Conservation (phyloP, 2,888 invertebrate genomes). For the Geophilus truncorum region DNA sequence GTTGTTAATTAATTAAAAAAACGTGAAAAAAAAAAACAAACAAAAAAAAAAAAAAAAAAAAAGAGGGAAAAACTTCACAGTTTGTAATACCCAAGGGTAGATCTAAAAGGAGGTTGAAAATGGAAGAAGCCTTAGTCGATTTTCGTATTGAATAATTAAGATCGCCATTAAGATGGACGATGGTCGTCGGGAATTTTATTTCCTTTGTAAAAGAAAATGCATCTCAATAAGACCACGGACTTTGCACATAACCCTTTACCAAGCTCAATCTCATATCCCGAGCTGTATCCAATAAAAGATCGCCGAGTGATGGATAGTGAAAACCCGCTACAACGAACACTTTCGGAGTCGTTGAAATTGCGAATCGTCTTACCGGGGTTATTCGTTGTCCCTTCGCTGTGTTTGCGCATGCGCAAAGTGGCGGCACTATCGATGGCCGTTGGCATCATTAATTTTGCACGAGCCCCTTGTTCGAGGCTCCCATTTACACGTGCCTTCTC, state of each 20-base stretch:
- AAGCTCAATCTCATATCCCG: not conserved
- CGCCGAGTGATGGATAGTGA: not conserved
- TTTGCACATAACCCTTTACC: not conserved
- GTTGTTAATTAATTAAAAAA: no score
- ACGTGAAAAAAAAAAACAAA: no score
- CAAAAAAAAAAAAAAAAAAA: no score
- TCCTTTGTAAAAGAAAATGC: not conserved
- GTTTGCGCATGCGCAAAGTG: constrained; percentile 10
- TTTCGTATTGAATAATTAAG: constrained; percentile 8
- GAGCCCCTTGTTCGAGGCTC: constrained; percentile 3
- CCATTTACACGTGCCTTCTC: constrained; percentile 3
- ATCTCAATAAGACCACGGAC: not conserved
- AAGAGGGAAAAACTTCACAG: no score
- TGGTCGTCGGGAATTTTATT: not conserved
- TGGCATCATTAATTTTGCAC: not conserved
- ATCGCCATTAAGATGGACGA: not conserved
- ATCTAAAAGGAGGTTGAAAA: not conserved
- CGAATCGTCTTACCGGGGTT: not conserved
- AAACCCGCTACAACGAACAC: not conserved
- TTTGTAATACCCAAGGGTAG: no score
- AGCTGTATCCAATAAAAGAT: not conserved
- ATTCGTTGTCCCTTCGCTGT: not conserved
- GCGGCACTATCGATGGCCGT: constrained; percentile 10
- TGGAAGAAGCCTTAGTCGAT: not conserved
- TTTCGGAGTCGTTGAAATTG: not conserved